Base-by-base conservation (phyloP, 2,113 vertebrate genomes). In the Aix galericulata region DNA sequence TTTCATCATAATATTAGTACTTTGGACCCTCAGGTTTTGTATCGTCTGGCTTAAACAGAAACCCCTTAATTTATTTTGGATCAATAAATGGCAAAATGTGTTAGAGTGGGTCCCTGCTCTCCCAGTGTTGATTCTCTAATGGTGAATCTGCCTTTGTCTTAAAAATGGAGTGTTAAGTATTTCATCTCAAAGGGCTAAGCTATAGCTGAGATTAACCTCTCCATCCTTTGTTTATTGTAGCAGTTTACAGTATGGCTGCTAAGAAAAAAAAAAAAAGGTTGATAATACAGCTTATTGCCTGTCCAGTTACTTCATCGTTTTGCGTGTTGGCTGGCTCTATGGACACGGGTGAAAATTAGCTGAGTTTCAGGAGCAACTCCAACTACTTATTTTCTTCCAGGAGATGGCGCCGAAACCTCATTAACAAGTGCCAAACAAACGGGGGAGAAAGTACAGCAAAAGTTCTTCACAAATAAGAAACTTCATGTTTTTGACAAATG, bases 381-480 rank as follows among this genome's bases (percentile, higher is more conserved):
- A 55, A 21, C 15, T 3, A 36, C 13, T 66, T 34, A 17, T 55
- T 71, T 90, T 58, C 32, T 93, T 91, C 97, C 98, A 98, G 98
- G 88, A 98, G 98, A 88, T 97, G 98, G 98, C 95, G 38, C 38
- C 64, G 96, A 80, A 96, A 75, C 88, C 81, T 86, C 91, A 95
- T 60, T 83, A 92, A 97, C 95, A 44, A 60, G 26, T 9, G 11
- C 25, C 83, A n/a, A 63, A 26, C 10, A 25, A 21, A 5, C 1
- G 0, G 15, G 11, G 11, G 17, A 4, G n/a, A 11, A 5, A 2
- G 22, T 4, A 4, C 23, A 3, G 44, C 17, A 12, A 4, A 27
- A 17, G 50, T 76, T 53, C 58, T 60, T 31, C 7, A 0, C 6
- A 4, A 26, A 0, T 8, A 3, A 80, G n/a, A 36, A 63, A 16